phyloP scores from a whole-genome alignment of 2,888 invertebrate species.

The Sphaerophoria taeniata region DNA sequence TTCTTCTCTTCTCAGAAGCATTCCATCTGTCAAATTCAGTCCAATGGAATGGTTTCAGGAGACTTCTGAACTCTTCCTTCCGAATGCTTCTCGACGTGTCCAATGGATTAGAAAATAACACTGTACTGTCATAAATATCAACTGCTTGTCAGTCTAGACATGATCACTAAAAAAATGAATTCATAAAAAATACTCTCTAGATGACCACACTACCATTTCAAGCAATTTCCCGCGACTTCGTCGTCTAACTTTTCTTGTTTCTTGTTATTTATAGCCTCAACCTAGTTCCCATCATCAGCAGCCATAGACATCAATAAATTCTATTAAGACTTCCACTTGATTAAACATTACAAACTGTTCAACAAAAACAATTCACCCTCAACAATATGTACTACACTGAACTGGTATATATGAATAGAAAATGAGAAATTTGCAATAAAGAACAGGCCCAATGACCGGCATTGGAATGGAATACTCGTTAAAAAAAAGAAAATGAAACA shows the following conservation, averaged over 20 bases:
- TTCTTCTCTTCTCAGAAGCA: no score
- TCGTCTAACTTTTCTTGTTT: background rate
- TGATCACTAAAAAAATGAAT: background rate
- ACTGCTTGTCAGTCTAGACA: no score
- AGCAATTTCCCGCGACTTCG: background rate
- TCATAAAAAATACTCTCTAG: background rate
- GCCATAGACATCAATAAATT: conserved; percentile 19
- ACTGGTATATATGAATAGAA: background rate
- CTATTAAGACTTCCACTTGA: background rate
- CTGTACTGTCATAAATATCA: no score
- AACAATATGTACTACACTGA: background rate
- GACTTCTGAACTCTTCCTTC: no score
- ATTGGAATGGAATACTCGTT: conserved; percentile 15
- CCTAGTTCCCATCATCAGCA: conserved; percentile 26
- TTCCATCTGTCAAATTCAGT: no score
- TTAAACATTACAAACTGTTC: background rate
- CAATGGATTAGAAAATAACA: no score
- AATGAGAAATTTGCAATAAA: background rate
- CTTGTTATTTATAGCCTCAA: conserved; percentile 20
- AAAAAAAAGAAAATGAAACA: background rate
- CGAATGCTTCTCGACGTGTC: no score
- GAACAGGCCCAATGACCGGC: background rate
- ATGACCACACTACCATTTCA: no score
- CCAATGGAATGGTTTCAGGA: no score
- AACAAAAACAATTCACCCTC: conserved; percentile 15